Evolutionary conservation across 1,140 invertebrate species (phyloP).

Genomic region (Gonioctena quinquepunctata): DNA sequence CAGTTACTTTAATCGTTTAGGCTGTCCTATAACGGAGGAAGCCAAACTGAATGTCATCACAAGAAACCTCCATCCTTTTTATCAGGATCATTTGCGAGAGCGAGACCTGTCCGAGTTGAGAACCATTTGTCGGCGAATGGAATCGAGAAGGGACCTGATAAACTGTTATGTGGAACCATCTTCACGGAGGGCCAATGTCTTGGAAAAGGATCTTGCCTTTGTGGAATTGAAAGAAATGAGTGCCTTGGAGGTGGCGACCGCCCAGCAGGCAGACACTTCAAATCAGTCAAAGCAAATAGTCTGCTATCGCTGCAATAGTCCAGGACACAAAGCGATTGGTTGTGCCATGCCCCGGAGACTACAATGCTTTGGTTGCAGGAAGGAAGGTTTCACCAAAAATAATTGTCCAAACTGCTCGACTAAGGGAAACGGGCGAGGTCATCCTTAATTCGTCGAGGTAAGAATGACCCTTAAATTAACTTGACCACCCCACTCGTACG

Average conservation of each 20-base stretch:
- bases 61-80: constrained; percentile 22
- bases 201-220: too few relatives aligned
- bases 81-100: constrained; percentile 24
- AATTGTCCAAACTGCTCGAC: not conserved
- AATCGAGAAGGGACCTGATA: not conserved
- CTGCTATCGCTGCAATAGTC: not conserved
- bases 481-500: too few relatives aligned
- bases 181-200: too few relatives aligned
- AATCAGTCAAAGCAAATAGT: not conserved
- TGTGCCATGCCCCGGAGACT: not conserved
- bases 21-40: constrained; percentile 8
- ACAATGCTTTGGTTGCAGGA: not conserved
- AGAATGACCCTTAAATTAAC: not conserved
- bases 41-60: constrained; percentile 15
- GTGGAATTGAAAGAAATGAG: too few relatives aligned
- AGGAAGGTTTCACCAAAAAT: not conserved
- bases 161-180: constrained; percentile 9
- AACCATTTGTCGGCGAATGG: constrained; percentile 9
- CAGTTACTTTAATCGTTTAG: constrained; percentile 19
- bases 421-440: constrained; percentile 1
- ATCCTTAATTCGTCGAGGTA: not conserved
- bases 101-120: constrained; percentile 1
- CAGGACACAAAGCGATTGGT: not conserved
- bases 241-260: not conserved
- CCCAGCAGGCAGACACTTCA: not conserved